These are phyloP conservation scores for Pseudomyrmex gracilis DNA, from an alignment of 1,140 invertebrate species.

Conservation along the genomic window DNA sequence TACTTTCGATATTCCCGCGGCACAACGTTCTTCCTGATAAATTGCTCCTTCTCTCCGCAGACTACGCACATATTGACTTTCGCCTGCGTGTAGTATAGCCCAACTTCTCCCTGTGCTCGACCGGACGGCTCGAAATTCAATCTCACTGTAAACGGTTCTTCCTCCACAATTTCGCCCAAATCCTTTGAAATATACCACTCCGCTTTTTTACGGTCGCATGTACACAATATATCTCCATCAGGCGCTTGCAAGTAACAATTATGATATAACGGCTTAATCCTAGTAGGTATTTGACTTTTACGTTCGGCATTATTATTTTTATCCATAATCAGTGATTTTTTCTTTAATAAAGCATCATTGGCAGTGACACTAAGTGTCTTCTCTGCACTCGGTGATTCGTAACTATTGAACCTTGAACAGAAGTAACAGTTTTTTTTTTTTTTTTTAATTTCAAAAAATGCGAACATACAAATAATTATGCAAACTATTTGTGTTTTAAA, in stretches of 20 bases:
- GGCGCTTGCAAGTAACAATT: constrained; percentile 93
- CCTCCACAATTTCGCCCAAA: constrained; percentile 87
- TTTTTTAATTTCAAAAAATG: too few species aligned
- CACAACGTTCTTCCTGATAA: constrained; percentile 93
- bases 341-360: constrained; percentile 46
- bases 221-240: constrained; percentile 92
- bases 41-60: constrained; percentile 90
- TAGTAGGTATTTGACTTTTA: constrained; percentile 81
- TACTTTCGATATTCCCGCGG: constrained; percentile 94
- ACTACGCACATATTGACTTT: constrained; percentile 95
- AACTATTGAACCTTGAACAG: constrained; percentile 67
- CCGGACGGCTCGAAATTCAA: constrained; percentile 94
- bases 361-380: constrained; percentile 32
- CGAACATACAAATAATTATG: too few species aligned
- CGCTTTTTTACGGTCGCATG: constrained; percentile 93
- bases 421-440: neutral
- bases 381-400: constrained; percentile 22
- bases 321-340: constrained; percentile 35
- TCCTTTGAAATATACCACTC: constrained; percentile 92
- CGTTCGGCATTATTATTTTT: constrained; percentile 50
- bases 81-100: constrained; percentile 90
- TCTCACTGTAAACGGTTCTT: constrained; percentile 91
- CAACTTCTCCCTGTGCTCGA: constrained; percentile 89
- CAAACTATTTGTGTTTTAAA: too few species aligned
- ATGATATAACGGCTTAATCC: constrained; percentile 91